phyloP scores from a whole-genome alignment of 2,113 vertebrate species.

The Propithecus coquereli region DNA sequence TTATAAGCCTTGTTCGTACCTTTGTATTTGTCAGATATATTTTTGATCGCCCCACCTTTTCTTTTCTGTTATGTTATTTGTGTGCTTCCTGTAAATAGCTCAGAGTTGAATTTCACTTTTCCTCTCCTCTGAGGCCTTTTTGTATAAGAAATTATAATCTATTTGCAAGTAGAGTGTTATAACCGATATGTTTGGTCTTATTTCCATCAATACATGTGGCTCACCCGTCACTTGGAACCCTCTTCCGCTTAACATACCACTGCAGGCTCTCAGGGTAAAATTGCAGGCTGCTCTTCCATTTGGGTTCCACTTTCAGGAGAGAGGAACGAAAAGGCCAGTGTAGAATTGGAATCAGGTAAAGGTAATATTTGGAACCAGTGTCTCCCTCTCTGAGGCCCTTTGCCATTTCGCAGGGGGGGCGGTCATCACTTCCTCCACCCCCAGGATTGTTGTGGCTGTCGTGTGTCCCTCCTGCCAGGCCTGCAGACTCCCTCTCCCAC shows the following conservation, averaged over 20 bases:
- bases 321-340: neutral
- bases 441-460: neutral
- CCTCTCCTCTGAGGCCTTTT: neutral
- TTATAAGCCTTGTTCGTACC: neutral
- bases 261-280: neutral
- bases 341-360: neutral
- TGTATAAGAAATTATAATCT: neutral
- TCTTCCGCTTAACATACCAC: neutral
- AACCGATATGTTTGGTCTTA: neutral
- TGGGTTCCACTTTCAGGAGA: neutral
- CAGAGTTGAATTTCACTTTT: neutral
- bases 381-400: neutral
- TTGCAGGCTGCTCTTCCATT: fast-evolving
- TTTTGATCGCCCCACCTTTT: neutral
- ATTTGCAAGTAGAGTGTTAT: neutral
- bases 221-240: fast-evolving
- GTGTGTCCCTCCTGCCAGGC: too few species aligned
- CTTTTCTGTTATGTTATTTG: neutral
- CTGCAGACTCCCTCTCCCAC: neutral
- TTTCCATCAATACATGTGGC: neutral
- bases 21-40: neutral
- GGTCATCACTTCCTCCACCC: too few species aligned
- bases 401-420: neutral
- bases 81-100: neutral
- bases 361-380: too few species aligned